Evolutionary conservation across 1,140 invertebrate species (phyloP), one percentile per base, ranked within the genome.

Genomic region (Anastatus disparis): DNA sequence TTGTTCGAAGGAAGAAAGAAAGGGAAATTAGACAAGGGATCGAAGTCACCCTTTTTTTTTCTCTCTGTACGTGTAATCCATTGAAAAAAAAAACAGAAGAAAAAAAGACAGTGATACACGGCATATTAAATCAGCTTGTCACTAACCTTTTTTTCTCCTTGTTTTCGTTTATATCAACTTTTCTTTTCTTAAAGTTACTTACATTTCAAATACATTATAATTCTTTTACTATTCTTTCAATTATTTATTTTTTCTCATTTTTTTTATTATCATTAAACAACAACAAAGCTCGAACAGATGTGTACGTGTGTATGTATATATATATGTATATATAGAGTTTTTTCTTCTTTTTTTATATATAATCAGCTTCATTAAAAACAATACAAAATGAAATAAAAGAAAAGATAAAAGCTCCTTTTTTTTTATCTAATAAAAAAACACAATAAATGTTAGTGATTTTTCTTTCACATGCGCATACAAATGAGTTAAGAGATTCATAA

Each of bases 391-490:
- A 58, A 55, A 22, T n/a, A n/a, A n/a, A n/a, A n/a, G 56, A 50
- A 15, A 59, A 62, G 38, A 17, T 59, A 38, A 52, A 27, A 61
- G 24, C 42, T 61, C 3, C 17, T 46, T n/a, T n/a, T 6, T 4
- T 46, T n/a, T 46, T 15, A 46, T 20, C 29, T 17, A 66, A 56
- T 22, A 48, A 12, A 50, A 67, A 61, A 50, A 69, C n/a, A n/a
- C n/a, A 69, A 61, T 59, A 61, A 52, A 67, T 48, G 46, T 67
- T 22, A 46, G 7, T 67, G 8, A 58, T 29, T 58, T 20, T 38
- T 17, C 3, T 56, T 26, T 52, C 26, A n/a, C 4, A 35, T 35
- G 31, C 31, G 31, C 31, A 35, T 35, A 6, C 4, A 6, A 35
- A 6, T 35, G 4, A 35, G 10, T 6, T 10, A 35, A 35, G n/a